A percentile compares a stretch with the other conserved stretches of the same genome.
These are phyloP conservation scores for Triplophysa tibetana DNA, from an alignment of 2,113 vertebrate species.

Conservation along the genomic window DNA sequence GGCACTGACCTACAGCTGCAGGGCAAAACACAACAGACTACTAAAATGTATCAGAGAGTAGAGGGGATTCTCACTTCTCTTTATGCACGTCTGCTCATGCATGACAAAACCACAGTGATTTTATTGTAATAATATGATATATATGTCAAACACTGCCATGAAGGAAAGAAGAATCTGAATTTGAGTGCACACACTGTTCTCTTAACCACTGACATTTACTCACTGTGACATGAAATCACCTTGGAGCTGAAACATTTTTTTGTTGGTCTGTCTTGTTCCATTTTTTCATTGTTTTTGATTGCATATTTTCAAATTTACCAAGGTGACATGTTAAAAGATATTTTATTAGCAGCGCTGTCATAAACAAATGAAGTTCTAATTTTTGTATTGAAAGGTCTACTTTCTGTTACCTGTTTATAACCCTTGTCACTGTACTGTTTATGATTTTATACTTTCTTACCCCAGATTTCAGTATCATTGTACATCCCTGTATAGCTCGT, in stretches of 20 bases:
- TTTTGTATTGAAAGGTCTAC: too few relatives aligned
- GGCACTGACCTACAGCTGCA: conserved; percentile 66
- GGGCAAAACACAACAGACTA: conserved; percentile 34
- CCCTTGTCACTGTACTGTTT: too few relatives aligned
- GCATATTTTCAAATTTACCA: not conserved
- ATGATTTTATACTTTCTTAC: too few relatives aligned
- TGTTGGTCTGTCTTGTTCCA: conserved; percentile 1
- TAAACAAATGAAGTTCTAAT: not conserved
- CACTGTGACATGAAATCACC: conserved; percentile 22
- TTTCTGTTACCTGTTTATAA: too few relatives aligned
- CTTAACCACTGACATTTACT: conserved; percentile 3
- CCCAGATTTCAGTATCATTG: too few relatives aligned
- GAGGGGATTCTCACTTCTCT: not conserved
- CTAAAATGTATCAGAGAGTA: not conserved
- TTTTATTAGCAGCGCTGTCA: not conserved
- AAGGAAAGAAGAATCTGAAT: not conserved
- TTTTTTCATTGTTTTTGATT: not conserved
- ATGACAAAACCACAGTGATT: not conserved
- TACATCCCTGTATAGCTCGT: too few relatives aligned
- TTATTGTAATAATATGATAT: not conserved
- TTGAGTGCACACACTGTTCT: not conserved
- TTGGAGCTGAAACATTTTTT: conserved; percentile 1
- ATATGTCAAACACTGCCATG: not conserved
- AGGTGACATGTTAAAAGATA: not conserved
- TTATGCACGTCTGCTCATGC: not conserved